Percentiles rank a stretch among this genome's conserved stretches.
phyloP scores from a whole-genome alignment of 2,113 vertebrate species.

The Chitala chitala region DNA sequence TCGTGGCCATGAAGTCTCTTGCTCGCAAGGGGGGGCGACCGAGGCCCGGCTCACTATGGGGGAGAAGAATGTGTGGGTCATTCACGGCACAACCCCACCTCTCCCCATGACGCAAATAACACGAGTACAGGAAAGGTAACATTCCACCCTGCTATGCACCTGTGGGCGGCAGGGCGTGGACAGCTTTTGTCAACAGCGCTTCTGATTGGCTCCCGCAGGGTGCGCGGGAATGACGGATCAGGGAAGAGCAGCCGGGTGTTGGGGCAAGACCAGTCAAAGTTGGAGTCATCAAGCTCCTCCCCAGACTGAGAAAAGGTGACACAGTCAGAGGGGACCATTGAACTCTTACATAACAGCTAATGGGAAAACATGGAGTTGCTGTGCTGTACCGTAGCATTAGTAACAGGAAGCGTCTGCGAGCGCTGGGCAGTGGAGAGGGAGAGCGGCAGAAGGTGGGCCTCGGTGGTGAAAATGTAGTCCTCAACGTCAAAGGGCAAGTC shows the following conservation, averaged over 20 bases:
- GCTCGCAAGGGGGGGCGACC: conserved; percentile 85
- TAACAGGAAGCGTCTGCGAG: conserved; percentile 39
- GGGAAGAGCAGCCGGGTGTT: conserved; percentile 96
- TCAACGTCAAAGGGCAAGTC: conserved; percentile 93
- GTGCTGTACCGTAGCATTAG: conserved; percentile 54
- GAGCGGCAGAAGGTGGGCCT: conserved; percentile 93
- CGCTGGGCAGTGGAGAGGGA: conserved; percentile 84
- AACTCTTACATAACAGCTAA: not conserved
- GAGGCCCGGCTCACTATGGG: conserved; percentile 61
- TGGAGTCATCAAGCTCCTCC: conserved; percentile 88
- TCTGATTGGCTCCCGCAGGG: conserved; percentile 89
- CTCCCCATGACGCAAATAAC: not conserved
- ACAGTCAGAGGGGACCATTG: not conserved
- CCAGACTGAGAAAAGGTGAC: conserved; percentile 35
- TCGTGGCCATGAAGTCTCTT: conserved; percentile 97
- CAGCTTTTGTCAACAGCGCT: conserved; percentile 95
- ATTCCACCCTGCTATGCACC: conserved; percentile 37
- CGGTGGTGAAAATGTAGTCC: conserved; percentile 97
- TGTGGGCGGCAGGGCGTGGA: conserved; percentile 63
- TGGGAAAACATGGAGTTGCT: not conserved
- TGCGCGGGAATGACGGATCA: conserved; percentile 86
- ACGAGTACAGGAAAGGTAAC: not conserved
- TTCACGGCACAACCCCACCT: not conserved
- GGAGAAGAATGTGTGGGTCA: not conserved
- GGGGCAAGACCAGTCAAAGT: conserved; percentile 96